Evolutionary conservation across 1,140 invertebrate genomes (phyloP), one percentile per base, ranked within the genome.

Genomic region (Microplitis demolitor): DNA sequence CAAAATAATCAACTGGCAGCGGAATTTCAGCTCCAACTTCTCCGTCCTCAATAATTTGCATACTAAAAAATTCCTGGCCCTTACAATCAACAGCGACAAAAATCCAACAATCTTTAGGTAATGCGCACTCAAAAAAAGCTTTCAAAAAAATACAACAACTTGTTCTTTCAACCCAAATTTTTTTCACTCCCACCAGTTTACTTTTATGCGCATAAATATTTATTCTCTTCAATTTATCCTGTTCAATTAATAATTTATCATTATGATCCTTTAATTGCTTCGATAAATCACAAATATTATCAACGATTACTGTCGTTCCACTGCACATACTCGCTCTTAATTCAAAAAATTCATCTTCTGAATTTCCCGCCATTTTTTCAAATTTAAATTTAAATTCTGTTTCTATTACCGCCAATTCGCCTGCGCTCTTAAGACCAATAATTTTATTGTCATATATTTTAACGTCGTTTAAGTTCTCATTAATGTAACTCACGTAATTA

Each of bases 201-300:
- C 78, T 51, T 66, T 82, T 82, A 11, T 75, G 74, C 16, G 80
- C 76, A 66, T 82, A 85, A 64, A 84, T 71, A 74, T 83, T 86
- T 67, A 86, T 84, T 61, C 79, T 78, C 11, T 73, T 78, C 3
- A 84, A 66, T 24, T 74, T 74, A 64, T 85, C 74, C 72, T 78
- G 73, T 31, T 76, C 72, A 0, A 33, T n/a, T 5, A 60, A 6
- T 34, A 81, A 71, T 11, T 1, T 72, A 13, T 77, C 45, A 66
- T 83, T 78, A 0, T 76, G 69, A 0, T 1, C 4, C 61, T 78
- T 24, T 24, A 83, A 53, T 53, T 78, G 69, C 50, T 78, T 76
- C 0, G 50, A 66, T 69, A 77, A 80, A 3, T 78, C 74, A 53
- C 69, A 81, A 66, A 86, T 83, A n/a, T 70, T 68, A 9, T 83